Evolutionary conservation across 92 coral and sea anemone genomes (phyloP), one percentile per base, ranked within the genome.

Genomic region (Epizoanthus stellaris): DNA sequence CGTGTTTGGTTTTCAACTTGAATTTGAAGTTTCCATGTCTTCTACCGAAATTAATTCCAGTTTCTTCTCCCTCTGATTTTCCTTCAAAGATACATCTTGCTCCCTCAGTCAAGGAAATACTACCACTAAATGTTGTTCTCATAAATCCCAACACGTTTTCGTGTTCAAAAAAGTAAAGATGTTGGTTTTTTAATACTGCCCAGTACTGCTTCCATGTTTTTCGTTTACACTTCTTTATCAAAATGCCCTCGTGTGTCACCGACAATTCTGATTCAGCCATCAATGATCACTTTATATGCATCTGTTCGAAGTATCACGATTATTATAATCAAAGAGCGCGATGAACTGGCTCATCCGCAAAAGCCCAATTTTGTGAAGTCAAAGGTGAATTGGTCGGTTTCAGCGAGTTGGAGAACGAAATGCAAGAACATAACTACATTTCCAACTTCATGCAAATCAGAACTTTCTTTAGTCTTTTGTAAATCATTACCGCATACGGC

Each of bases 171-270:
- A 92, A 81, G 38, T 38, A 23, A 81, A 94, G 87, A 38, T 60
- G 81, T 4, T 87, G 88, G 30, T 80, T 88, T 69, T 87, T 85
- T 43, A 94, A 54, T 47, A 80, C 75, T 19, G 86, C 98, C 90
- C 92, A 90, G 82, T 90, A 94, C 20, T 82, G 85, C 45, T 81
- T 92, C 98, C 98, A 94, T 47, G 92, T 90, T 36, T 94, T 94
- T 75, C 93, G 91, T 82, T 84, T 86, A 19, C 85, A 57, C 52
- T 94, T 94, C 79, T 94, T 94, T 74, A 85, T 80, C 30, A 94
- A 73, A 5, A 77, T 75, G 52, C 89, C 94, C 65, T 86, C 90
- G 59, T 90, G 75, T 14, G 61, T 15, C 0, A 63, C 83, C 15
- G 30, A 8, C 14, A 49, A 39, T 12, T 72, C 59, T 82, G 16